phyloP scores from a whole-genome alignment of 2,113 vertebrate genomes.

The Acrocephalus kingi region DNA sequence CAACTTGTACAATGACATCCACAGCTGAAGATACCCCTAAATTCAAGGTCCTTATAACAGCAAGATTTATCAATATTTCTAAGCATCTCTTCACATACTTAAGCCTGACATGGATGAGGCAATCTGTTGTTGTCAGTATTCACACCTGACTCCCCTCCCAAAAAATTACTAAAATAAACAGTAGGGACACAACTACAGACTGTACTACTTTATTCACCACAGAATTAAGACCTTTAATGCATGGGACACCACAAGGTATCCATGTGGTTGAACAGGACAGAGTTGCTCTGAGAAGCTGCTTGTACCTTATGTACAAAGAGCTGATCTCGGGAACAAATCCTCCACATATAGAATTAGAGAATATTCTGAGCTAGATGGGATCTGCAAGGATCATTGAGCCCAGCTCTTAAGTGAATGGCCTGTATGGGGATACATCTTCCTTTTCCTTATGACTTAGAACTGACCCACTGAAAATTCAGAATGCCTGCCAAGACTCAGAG shows the following conservation, averaged over 20 bases:
- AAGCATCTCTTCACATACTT: neutral
- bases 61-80: neutral
- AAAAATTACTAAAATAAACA: neutral
- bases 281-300: neutral
- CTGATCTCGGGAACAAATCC: neutral
- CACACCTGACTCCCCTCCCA: neutral
- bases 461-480: neutral
- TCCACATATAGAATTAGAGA: neutral
- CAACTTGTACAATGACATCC: neutral
- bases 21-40: neutral
- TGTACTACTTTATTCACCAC: neutral
- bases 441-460: neutral
- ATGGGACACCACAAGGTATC: neutral
- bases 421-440: rapidly evolving
- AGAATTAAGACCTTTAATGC: neutral
- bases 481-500: neutral
- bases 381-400: neutral
- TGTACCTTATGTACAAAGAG: neutral
- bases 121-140: neutral
- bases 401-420: neutral
- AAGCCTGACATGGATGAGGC: neutral
- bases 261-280: neutral
- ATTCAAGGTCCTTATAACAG: neutral
- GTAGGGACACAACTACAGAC: neutral
- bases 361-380: neutral